Evolutionary conservation across 2,113 vertebrate species (phyloP), one percentile per base, ranked within the genome.

Genomic region (Plecotus auritus): DNA sequence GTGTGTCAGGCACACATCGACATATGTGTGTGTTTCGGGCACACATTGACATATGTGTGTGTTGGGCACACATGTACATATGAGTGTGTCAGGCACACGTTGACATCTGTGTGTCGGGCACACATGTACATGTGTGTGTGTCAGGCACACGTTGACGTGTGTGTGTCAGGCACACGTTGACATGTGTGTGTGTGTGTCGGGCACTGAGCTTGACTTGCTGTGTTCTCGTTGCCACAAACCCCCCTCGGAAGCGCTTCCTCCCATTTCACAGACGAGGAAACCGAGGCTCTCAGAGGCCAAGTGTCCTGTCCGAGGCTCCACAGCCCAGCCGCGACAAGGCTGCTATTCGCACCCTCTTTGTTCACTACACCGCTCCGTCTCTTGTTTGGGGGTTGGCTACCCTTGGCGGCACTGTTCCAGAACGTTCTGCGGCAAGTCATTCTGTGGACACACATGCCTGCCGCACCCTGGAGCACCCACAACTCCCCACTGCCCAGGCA

Each of bases 391-490:
- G 9, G 5, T 40, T 69, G n/a, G 32, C 51, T 3, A 10, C 7
- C 1, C 35, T 37, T 40, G 45, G 81, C 23, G 67, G 17, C 40
- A 54, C 20, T 30, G 47, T 28, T 17, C 42, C 22, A 47, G 83
- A 56, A 72, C 3, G 30, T 32, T 17, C 42, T 17, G 1, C 1
- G 32, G 23, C 17, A 56, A 54, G 23, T 28, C 14, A 49, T 49
- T 23, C 20, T 66, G 35, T n/a, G 22, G 42, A 54, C 6, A 22
- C 28, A 4, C 1, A 23, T 17, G 12, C 18, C 67, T 64, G 17
- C 51, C 23, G 30, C 26, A 28, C 42, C 23, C 1, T 1, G 28
- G 28, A 35, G 9, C 22, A 2, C 12, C 17, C 3, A 4, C 13
- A 28, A 10, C 17, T n/a, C 30, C 59, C 42, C 7, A 40, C 6